phyloP scores from a whole-genome alignment of 2,797 vertebrate genomes.

The Ispidina picta region DNA sequence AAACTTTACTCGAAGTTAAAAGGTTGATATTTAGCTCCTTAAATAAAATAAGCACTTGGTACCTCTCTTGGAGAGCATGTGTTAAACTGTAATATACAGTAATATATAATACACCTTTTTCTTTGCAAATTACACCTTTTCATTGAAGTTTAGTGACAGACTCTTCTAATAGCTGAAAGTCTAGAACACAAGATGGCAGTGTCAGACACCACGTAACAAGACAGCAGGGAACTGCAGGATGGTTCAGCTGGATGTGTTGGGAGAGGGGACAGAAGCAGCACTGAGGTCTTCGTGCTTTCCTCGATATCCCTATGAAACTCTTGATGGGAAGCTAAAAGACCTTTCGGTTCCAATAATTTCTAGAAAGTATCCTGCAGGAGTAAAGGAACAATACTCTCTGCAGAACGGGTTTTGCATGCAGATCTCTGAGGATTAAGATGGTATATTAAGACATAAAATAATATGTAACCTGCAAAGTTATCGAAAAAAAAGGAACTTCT shows the following conservation, averaged over 20 bases:
- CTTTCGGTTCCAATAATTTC: background rate
- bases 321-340: background rate
- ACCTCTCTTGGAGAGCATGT: background rate
- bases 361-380: background rate
- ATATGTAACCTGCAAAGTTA: background rate
- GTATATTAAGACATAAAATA: background rate
- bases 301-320: background rate
- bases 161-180: background rate
- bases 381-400: background rate
- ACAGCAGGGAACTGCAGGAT: background rate
- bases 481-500: background rate
- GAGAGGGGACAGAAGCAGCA: background rate
- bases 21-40: background rate
- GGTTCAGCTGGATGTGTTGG: background rate
- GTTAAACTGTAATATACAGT: background rate
- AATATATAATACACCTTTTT: background rate
- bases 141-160: background rate
- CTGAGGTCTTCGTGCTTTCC: background rate
- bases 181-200: constrained; percentile 50
- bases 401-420: background rate
- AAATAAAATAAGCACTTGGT: background rate
- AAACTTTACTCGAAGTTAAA: background rate
- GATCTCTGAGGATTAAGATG: background rate
- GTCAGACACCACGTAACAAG: background rate
- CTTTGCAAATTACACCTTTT: background rate